phyloP scores from a whole-genome alignment of 2,888 invertebrate species.

The Agrotis puta region DNA sequence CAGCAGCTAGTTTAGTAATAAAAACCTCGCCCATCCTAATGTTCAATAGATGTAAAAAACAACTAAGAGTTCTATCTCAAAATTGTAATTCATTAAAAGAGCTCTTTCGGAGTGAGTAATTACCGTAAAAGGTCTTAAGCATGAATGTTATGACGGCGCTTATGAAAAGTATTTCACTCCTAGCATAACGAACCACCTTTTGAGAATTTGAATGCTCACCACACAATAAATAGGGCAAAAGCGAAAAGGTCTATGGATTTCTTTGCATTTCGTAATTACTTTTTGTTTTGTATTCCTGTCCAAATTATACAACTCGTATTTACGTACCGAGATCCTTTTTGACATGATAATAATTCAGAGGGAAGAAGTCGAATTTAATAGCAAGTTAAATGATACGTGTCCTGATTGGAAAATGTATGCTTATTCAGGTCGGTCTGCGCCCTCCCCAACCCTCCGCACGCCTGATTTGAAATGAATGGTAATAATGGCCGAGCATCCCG shows the following conservation, averaged over 20 bases:
- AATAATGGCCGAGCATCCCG: conserved; percentile 89
- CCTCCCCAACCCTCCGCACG: conserved; percentile 85
- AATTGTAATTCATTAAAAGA: conserved; percentile 85
- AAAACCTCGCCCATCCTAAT: conserved; percentile 44
- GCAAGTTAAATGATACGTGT: conserved; percentile 91
- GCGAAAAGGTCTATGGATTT: conserved; percentile 76
- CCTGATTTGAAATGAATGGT: conserved; percentile 91
- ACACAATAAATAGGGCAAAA: conserved; percentile 81
- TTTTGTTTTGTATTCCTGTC: conserved; percentile 61
- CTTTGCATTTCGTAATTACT: conserved; percentile 60
- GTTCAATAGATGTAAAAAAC: conserved; percentile 79
- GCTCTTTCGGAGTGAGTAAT: conserved; percentile 82
- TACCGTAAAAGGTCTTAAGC: conserved; percentile 90
- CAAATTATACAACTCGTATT: conserved; percentile 73
- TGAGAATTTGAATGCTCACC: conserved; percentile 82
- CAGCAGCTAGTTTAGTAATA: neutral
- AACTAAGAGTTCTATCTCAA: conserved; percentile 87
- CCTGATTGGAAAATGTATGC: conserved; percentile 91
- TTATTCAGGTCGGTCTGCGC: conserved; percentile 87
- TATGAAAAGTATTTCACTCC: conserved; percentile 88
- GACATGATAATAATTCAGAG: conserved; percentile 89
- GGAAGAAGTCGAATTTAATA: conserved; percentile 91
- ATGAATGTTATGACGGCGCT: conserved; percentile 90
- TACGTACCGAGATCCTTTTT: conserved; percentile 79
- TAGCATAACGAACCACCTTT: conserved; percentile 80